A percentile compares a stretch with the other conserved stretches of the same genome.
Conservation (phyloP, 2,113 vertebrate species). For the Macrotus californicus region DNA sequence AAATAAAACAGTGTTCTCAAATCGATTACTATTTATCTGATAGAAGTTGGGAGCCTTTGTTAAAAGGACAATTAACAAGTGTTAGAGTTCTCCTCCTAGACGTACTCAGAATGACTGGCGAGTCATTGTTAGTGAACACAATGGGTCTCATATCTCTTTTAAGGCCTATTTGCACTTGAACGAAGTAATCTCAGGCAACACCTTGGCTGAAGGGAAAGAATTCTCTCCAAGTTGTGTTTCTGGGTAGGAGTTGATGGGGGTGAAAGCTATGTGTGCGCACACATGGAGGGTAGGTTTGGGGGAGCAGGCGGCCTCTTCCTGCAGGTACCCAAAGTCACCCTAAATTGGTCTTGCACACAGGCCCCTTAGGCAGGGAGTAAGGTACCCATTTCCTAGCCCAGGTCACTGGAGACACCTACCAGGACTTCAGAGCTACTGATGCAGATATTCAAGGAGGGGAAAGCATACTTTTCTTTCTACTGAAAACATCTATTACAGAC, state of each 20-base stretch:
- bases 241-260: neutral
- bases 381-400: neutral
- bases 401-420: neutral
- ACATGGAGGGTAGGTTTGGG: neutral
- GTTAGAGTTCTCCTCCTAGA: neutral
- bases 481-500: neutral
- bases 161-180: slow-evolving; percentile 17
- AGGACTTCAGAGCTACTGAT: neutral
- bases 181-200: neutral
- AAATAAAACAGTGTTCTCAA: neutral
- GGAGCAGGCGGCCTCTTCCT: neutral
- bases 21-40: neutral
- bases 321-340: neutral
- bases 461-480: neutral
- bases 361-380: neutral
- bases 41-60: neutral
- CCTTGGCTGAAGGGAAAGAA: neutral
- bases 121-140: neutral
- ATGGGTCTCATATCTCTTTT: neutral
- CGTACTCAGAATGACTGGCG: neutral
- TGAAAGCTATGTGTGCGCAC: neutral
- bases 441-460: neutral
- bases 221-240: neutral
- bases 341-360: neutral
- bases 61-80: slow-evolving; percentile 12